Evolutionary conservation across 2,113 vertebrate species (phyloP).

Genomic region (Istiophorus platypterus): DNA sequence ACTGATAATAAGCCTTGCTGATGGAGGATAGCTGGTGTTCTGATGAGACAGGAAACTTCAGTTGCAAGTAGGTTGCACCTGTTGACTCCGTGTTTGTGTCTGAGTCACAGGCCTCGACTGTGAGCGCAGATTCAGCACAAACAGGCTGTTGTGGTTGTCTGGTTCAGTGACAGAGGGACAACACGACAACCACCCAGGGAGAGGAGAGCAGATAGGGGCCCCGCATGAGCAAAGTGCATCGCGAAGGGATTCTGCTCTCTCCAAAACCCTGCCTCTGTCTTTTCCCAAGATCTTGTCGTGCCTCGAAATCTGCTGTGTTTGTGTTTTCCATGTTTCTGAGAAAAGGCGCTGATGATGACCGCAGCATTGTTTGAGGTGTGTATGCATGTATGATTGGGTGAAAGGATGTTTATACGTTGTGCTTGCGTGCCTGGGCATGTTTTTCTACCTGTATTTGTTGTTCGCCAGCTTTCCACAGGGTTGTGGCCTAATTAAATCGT

Average conservation of each 20-base stretch:
- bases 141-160: slow-evolving; percentile 64
- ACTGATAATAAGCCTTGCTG: not conserved
- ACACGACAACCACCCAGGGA: slow-evolving; percentile 47
- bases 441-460: slow-evolving; percentile 32
- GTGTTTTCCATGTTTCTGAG: slow-evolving; percentile 69
- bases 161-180: slow-evolving; percentile 48
- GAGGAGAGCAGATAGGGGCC: slow-evolving; percentile 55
- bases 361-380: slow-evolving; percentile 45
- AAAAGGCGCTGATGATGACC: slow-evolving; percentile 53
- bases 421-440: slow-evolving; percentile 34
- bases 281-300: slow-evolving; percentile 70
- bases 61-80: slow-evolving; percentile 53
- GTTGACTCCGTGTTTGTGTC: slow-evolving; percentile 58
- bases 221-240: slow-evolving; percentile 62
- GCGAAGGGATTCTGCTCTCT: slow-evolving; percentile 49
- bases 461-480: slow-evolving; percentile 43
- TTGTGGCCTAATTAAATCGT: slow-evolving; percentile 12
- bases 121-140: slow-evolving; percentile 70
- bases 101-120: slow-evolving; percentile 28
- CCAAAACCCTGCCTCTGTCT: slow-evolving; percentile 23
- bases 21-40: not conserved
- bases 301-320: slow-evolving; percentile 67
- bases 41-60: not conserved
- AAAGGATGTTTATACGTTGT: slow-evolving; percentile 40
- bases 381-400: slow-evolving; percentile 12